phyloP scores from a whole-genome alignment of 2,797 vertebrate species.

The Thamnophis elegans region DNA sequence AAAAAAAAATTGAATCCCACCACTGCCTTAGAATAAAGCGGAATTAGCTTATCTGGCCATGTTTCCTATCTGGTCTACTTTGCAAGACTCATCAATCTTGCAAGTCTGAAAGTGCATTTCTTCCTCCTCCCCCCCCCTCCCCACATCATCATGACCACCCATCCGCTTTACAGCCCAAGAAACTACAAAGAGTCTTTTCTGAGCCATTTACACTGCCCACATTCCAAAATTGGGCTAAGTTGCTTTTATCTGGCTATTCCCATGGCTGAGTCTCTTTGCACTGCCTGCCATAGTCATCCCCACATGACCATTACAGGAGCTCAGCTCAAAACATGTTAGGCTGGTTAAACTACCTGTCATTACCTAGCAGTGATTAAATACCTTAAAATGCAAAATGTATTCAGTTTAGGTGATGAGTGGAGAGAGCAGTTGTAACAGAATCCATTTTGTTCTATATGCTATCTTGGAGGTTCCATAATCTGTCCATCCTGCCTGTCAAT shows the following conservation, averaged over 20 bases:
- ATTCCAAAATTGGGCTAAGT: neutral
- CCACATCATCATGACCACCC: neutral
- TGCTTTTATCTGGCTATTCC: neutral
- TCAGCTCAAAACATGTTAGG: conserved; percentile 7
- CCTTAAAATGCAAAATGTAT: conserved; percentile 43
- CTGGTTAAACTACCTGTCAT: conserved; percentile 42
- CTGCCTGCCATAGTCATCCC: neutral
- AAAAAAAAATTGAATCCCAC: no score
- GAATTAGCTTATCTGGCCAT: neutral
- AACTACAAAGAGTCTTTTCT: neutral
- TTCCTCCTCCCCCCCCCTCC: no score
- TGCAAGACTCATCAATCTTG: neutral
- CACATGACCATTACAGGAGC: neutral
- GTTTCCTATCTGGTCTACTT: neutral
- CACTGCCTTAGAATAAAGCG: neutral
- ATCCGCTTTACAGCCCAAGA: neutral
- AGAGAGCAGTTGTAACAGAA: neutral
- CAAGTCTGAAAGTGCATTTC: neutral
- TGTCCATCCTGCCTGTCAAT: neutral
- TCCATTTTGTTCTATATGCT: neutral
- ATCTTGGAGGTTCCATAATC: neutral
- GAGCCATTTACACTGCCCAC: neutral
- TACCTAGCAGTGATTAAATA: conserved; percentile 38
- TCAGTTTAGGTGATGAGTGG: conserved; percentile 7
- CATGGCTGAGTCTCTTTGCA: neutral